Evolutionary conservation across 2,888 invertebrate species (phyloP), one percentile per base, ranked within the genome.

Genomic region (Calameuta filiformis): DNA sequence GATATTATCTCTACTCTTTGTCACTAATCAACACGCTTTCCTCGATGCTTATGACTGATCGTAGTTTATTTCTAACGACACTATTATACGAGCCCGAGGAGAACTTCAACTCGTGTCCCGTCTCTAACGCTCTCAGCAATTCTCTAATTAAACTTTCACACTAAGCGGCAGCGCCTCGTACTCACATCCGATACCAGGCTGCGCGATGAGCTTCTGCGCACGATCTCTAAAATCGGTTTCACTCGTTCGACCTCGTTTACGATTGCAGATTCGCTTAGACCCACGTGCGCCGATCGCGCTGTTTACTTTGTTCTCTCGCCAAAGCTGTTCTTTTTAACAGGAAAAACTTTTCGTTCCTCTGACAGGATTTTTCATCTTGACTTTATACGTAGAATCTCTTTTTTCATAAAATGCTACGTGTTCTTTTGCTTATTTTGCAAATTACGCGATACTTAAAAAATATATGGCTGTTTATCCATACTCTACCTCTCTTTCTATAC

Each of bases 31-130:
- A 73, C 71, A 40, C 73, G 78, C 78, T 78, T 78, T 34, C 75
- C 68, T 78, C 75, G 78, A 78, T 78, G 78, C 78, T 78, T 77
- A n/a, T 73, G 35, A 69, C 9, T 56, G 56, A 56, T 23, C 56
- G 56, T 56, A 56, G 56, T 56, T 56, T 56, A 23, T 9, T 56
- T 56, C 56, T 56, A 56, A 56, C 56, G 56, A 56, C 23, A 23
- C 56, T 56, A 23, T 56, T 56, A 56, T 40, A 40, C 40, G 40
- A 40, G 40, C 56, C 23, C 56, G 56, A 56, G 2, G 9, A 56
- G 23, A 23, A 56, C 23, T 56, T 56, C 56, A 56, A 56, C 56
- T 56, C 56, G 56, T 56, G 56, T 56, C 23, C 6, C 56, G 56
- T 56, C 56, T 56, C 23, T 56, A 40, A 56, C 56, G 56, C 56